Evolutionary conservation across 2,888 invertebrate species (phyloP).

Genomic region (Drosophila kanekoi): DNA sequence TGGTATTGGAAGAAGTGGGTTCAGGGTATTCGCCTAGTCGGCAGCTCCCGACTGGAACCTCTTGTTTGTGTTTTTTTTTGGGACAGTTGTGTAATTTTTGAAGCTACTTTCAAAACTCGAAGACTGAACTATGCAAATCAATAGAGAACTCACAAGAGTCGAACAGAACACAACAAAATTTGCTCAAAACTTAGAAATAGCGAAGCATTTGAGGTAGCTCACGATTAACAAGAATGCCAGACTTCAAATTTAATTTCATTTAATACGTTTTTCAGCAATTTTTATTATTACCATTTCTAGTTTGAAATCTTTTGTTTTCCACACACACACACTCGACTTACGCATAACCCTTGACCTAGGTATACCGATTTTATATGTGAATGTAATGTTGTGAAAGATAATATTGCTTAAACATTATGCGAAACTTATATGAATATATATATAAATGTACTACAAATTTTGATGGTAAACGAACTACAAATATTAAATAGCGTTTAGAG

Average conservation of each 20-base stretch:
- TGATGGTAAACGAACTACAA: conserved; percentile 79
- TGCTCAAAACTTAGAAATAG: conserved; percentile 64
- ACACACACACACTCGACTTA: conserved; percentile 18
- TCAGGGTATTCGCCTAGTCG: too few species aligned
- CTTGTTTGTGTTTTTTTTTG: too few species aligned
- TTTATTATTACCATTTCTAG: neutral
- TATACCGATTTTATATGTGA: conserved; percentile 79
- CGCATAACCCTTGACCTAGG: conserved; percentile 36
- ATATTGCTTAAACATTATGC: conserved; percentile 60
- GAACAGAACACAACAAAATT: conserved; percentile 41
- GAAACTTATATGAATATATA: conserved; percentile 47
- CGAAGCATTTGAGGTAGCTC: conserved; percentile 46
- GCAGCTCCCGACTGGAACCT: too few species aligned
- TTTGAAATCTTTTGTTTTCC: neutral
- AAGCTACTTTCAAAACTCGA: conserved; percentile 47
- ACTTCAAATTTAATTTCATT: neutral
- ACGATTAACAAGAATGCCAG: conserved; percentile 6
- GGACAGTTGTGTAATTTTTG: conserved; percentile 5
- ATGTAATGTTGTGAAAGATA: conserved; percentile 83
- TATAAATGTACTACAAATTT: conserved; percentile 72
- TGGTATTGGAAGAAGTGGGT: too few species aligned
- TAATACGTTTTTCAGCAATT: neutral
- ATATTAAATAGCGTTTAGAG: conserved; percentile 75
- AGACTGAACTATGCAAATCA: conserved; percentile 62
- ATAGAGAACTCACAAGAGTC: conserved; percentile 39